Conservation (phyloP, 2,888 invertebrate genomes). For the Mamestra brassicae region DNA sequence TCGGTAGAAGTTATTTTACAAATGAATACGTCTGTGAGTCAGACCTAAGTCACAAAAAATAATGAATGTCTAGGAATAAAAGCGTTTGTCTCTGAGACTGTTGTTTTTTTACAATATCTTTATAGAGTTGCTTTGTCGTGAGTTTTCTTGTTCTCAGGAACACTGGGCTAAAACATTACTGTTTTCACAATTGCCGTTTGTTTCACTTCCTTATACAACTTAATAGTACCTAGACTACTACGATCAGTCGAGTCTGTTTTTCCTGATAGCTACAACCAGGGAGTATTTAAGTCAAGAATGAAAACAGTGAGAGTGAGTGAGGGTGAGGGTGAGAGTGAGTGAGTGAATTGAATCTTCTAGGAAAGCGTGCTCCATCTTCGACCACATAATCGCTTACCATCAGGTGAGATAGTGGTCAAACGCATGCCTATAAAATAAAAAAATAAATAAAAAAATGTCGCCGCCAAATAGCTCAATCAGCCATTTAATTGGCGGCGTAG, state of each 20-base stretch:
- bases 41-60: slow-evolving; percentile 36
- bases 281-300: too few species aligned
- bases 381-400: too few species aligned
- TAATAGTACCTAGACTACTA: neutral
- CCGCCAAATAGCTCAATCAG: too few species aligned
- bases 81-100: slow-evolving; percentile 38
- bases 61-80: slow-evolving; percentile 52
- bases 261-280: too few species aligned
- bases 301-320: too few species aligned
- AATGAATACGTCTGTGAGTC: slow-evolving; percentile 28
- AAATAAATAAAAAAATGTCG: too few species aligned
- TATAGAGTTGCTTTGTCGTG: slow-evolving; percentile 43
- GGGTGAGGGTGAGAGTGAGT: too few species aligned
- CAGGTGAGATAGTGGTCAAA: too few species aligned
- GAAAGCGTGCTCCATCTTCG: too few species aligned
- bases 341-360: too few species aligned
- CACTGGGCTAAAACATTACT: slow-evolving; percentile 36
- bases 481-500: too few species aligned
- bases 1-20: slow-evolving; percentile 27
- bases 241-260: neutral
- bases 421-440: too few species aligned
- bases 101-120: slow-evolving; percentile 56
- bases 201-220: slow-evolving; percentile 6
- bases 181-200: slow-evolving; percentile 25
- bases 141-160: slow-evolving; percentile 30